Base-by-base conservation (phyloP, 2,797 vertebrate genomes). In the Threskiornis aethiopicus region DNA sequence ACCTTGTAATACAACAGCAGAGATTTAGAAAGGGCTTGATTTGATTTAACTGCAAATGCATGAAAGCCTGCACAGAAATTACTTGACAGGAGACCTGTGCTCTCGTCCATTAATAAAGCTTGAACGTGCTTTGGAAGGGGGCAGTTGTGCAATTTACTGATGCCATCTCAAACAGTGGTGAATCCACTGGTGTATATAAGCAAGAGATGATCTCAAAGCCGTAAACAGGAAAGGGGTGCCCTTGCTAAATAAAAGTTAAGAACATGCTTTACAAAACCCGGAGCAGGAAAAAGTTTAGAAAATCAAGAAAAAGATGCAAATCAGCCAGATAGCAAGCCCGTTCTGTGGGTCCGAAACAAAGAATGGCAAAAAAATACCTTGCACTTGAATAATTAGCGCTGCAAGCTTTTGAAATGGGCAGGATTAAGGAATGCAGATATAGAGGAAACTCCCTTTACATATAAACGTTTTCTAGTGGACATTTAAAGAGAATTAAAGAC, bases 81-180 rank as follows among this genome's bases (percentile, higher is more conserved):
- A 77, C 41, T 71, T 83, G 82, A 69, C 51, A 67, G 66, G 33
- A 44, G 51, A 79, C 42, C 21, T 9, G 4, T 35, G 13, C 57
- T 89, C 39, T 72, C 58, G n/a, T 76, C 94, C 86, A 61, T 88
- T 93, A 95, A 86, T 84, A 80, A 89, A 71, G 61, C 5, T 65
- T 22, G 28, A 62, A 22, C 24, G 10, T 3, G 19, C 35, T 80
- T 84, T 52, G 75, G 69, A 79, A 83, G n/a, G 84, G 58, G 65
- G 59, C 93, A 93, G 89, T 95, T 97, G 96, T 57, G 88, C 84
- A 90, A 83, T 59, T 78, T 39, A 87, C 42, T 20, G 78, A 83
- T 95, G 55, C 86, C 84, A 78, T 71, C 88, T 76, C 16, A 1
- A 64, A 15, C 37, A 25, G 79, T 16, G 79, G 51, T 29, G 44